phyloP scores from a whole-genome alignment of 1,140 invertebrate species.

The Lepidurus couesii region DNA sequence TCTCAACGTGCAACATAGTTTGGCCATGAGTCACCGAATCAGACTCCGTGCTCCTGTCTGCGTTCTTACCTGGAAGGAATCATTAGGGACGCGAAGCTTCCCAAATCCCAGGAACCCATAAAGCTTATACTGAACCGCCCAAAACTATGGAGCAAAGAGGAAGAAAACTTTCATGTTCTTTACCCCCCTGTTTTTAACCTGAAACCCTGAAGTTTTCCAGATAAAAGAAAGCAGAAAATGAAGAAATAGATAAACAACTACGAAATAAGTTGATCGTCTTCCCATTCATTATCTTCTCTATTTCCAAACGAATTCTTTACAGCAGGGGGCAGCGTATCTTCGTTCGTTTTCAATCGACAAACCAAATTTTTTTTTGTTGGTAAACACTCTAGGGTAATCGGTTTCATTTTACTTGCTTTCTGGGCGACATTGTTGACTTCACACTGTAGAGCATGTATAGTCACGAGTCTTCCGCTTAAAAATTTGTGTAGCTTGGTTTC shows the following conservation, averaged over 20 bases:
- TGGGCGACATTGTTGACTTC: too few species aligned
- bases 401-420: neutral
- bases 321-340: neutral
- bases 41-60: neutral
- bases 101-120: too few species aligned
- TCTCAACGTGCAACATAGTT: neutral
- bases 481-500: too few species aligned
- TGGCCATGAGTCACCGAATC: neutral
- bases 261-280: neutral
- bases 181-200: too few species aligned
- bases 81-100: too few species aligned
- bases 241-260: neutral
- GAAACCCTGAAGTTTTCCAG: neutral
- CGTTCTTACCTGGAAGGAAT: neutral
- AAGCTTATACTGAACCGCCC: too few species aligned
- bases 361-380: neutral
- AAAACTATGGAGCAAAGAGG: too few species aligned
- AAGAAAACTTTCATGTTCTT: too few species aligned
- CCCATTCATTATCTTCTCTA: conserved; percentile 2
- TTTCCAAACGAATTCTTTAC: conserved; percentile 9
- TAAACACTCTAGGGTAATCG: neutral
- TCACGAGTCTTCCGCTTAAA: too few species aligned
- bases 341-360: neutral
- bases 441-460: too few species aligned
- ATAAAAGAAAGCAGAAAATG: neutral